Evolutionary conservation across 2,888 invertebrate genomes (phyloP).

Genomic region (Drosophila paranaensis): DNA sequence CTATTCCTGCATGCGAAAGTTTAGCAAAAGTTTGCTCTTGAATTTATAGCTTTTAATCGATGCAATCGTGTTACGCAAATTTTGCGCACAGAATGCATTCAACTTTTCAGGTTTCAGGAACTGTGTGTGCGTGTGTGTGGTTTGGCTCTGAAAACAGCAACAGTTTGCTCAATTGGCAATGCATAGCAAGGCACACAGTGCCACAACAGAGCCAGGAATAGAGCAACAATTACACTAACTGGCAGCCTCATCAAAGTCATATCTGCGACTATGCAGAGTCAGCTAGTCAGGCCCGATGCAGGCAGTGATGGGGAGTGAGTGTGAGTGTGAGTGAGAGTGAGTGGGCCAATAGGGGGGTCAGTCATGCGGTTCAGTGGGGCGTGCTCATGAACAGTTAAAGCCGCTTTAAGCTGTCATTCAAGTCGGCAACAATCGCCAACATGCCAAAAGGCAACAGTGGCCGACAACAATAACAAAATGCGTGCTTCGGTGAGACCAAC

Average conservation of each 20-base stretch:
- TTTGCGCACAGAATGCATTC: constrained; percentile 14
- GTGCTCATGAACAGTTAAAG: constrained; percentile 70
- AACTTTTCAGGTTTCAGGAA: constrained; percentile 36
- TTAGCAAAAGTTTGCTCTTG: not conserved
- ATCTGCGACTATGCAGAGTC: constrained; percentile 28
- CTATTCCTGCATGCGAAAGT: not conserved
- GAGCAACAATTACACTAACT: constrained; percentile 56
- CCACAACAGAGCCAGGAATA: constrained; percentile 18
- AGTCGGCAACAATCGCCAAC: constrained; percentile 39
- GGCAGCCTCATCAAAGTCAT: constrained; percentile 39
- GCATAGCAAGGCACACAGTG: constrained; percentile 36
- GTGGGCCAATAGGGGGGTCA: not conserved
- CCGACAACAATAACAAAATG: constrained; percentile 38
- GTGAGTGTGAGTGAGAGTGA: no score
- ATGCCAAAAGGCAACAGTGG: constrained; percentile 37
- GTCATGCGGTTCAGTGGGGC: constrained; percentile 48
- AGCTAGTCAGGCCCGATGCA: constrained; percentile 9
- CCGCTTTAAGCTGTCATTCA: constrained; percentile 65
- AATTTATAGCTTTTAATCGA: constrained; percentile 7
- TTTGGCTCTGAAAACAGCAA: constrained; percentile 48
- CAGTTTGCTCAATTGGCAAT: constrained; percentile 53
- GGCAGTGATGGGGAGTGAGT: no score
- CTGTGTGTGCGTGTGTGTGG: constrained; percentile 8
- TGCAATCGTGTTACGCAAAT: not conserved
- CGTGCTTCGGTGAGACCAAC: constrained; percentile 34